Evolutionary conservation across 2,888 invertebrate species (phyloP).

Genomic region (Tenthredo amoena): DNA sequence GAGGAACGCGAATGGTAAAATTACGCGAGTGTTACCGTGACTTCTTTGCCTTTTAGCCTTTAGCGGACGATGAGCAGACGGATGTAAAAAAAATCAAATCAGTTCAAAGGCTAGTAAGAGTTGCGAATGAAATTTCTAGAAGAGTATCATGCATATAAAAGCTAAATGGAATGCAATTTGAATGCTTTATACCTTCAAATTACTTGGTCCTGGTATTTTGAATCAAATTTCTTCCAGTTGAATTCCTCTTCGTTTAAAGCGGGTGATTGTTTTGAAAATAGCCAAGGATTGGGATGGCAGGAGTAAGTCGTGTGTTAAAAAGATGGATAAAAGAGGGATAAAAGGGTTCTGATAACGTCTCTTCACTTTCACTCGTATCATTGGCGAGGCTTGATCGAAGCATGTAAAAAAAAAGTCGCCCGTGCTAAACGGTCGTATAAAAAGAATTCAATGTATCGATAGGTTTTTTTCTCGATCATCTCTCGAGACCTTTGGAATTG

Average conservation of each 20-base stretch:
- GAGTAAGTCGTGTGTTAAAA: constrained; percentile 28
- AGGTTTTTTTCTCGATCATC: not conserved
- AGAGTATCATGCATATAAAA: not conserved
- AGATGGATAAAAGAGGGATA: constrained; percentile 23
- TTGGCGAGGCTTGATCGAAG: constrained; percentile 12
- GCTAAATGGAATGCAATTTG: not conserved
- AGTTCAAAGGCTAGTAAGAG: not conserved
- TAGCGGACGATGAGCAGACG: not conserved
- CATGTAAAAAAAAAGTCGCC: constrained; percentile 3
- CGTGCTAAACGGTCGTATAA: not conserved
- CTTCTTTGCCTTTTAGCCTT: not conserved
- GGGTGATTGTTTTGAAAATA: constrained; percentile 33
- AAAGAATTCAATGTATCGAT: not conserved
- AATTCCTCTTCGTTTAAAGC: constrained; percentile 15
- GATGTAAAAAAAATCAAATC: not conserved
- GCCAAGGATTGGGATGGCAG: not conserved
- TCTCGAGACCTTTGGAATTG: not conserved
- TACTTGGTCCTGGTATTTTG: not conserved
- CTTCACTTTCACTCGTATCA: constrained; percentile 20
- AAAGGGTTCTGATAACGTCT: constrained; percentile 34
- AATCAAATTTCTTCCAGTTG: constrained; percentile 25
- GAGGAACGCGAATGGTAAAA: not conserved
- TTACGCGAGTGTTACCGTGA: not conserved
- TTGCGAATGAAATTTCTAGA: not conserved
- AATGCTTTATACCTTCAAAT: not conserved